Evolutionary conservation across 2,888 invertebrate species (phyloP).

Genomic region (Lissonota sp.): DNA sequence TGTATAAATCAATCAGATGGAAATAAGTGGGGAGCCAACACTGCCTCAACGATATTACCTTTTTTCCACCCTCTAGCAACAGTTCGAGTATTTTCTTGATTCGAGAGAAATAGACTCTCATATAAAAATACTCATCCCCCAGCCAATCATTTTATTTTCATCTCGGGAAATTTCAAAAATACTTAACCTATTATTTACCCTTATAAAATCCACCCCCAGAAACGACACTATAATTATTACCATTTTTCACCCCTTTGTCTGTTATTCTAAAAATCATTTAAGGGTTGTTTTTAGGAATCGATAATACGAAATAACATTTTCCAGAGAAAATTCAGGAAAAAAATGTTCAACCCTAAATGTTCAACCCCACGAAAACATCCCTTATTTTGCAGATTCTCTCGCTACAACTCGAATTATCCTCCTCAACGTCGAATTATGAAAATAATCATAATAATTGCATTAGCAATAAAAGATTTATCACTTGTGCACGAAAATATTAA

Average conservation of each 20-base stretch:
- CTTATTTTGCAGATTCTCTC: constrained; percentile 41
- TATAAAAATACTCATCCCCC: not conserved
- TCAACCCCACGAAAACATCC: constrained; percentile 1
- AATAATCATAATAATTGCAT: not conserved
- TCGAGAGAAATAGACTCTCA: constrained; percentile 41
- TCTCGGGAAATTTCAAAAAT: no score
- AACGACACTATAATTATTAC: no score
- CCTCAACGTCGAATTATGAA: not conserved
- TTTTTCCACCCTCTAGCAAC: constrained; percentile 61
- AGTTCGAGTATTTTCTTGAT: constrained; percentile 55
- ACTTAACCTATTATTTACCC: no score
- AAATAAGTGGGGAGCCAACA: constrained; percentile 62
- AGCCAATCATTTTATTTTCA: no score
- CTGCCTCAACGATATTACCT: constrained; percentile 57
- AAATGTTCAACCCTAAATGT: no score
- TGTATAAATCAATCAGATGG: constrained; percentile 65
- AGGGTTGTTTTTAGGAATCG: no score
- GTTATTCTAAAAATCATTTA: no score
- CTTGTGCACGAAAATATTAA: constrained; percentile 1
- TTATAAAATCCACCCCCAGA: no score
- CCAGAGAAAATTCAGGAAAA: no score
- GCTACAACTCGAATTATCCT: constrained; percentile 8
- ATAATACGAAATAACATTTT: no score
- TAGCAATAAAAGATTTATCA: constrained; percentile 8
- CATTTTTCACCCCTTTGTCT: no score